A percentile compares a stretch with the other conserved stretches of the same genome.
Conservation (phyloP, 2,113 vertebrate genomes). For the Gymnogyps californianus region DNA sequence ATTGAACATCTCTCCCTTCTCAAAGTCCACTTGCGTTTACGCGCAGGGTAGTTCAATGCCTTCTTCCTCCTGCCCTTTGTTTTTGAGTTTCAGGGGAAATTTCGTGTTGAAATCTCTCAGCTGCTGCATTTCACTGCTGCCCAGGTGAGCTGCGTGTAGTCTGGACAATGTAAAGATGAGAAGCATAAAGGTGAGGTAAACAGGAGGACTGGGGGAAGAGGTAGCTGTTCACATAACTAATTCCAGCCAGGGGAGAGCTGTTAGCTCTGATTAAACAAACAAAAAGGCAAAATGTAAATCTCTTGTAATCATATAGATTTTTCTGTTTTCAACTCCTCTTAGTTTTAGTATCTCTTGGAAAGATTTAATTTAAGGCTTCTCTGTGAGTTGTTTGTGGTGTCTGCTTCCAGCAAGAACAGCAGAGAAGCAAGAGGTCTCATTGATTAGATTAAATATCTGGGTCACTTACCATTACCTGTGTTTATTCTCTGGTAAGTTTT, state of each 20-base stretch:
- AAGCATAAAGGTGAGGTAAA: background rate
- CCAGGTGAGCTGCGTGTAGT: background rate
- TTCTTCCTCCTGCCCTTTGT: background rate
- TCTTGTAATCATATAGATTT: background rate
- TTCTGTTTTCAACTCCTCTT: background rate
- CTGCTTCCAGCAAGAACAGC: background rate
- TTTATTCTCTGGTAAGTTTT: background rate
- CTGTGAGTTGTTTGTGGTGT: background rate
- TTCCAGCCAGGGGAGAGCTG: background rate
- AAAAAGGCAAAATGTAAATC: background rate
- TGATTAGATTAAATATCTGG: background rate
- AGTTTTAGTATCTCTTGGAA: background rate
- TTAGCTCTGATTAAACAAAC: background rate
- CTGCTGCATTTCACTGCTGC: background rate
- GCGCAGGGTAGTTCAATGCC: rapidly evolving
- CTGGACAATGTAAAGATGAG: background rate
- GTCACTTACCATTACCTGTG: background rate
- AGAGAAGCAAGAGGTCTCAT: background rate
- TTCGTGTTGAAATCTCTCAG: background rate
- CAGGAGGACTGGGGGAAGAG: background rate
- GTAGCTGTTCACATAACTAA: rapidly evolving
- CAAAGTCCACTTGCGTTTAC: background rate
- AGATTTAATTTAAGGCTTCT: background rate
- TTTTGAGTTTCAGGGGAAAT: background rate
- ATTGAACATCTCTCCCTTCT: background rate